A percentile compares a stretch with the other conserved stretches of the same genome.
Evolutionary conservation across 2,888 invertebrate genomes (phyloP).

Genomic region (Apotomis turbidana): DNA sequence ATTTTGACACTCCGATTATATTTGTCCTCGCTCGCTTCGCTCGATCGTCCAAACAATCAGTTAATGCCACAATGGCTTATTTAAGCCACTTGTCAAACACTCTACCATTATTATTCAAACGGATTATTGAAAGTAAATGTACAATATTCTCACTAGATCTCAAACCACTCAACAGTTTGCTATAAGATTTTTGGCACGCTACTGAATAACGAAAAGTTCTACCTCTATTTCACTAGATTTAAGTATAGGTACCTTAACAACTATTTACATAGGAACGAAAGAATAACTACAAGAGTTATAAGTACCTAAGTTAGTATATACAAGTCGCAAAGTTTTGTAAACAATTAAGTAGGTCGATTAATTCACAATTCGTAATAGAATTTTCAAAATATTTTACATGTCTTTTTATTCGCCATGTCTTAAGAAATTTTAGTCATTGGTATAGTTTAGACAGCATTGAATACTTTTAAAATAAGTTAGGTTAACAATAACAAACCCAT

Average conservation of each 20-base stretch:
- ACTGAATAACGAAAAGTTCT: constrained; percentile 63
- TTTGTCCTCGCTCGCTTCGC: no score
- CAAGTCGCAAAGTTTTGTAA: neutral
- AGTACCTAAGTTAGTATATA: constrained; percentile 35
- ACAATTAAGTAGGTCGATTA: constrained; percentile 4
- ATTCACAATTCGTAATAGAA: neutral
- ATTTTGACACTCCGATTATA: no score
- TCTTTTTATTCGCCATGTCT: constrained; percentile 11
- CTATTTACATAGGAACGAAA: constrained; percentile 74
- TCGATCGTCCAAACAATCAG: no score
- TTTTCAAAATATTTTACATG: constrained; percentile 6
- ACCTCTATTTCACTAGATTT: constrained; percentile 43
- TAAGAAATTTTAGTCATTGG: constrained; percentile 10
- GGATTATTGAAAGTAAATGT: neutral
- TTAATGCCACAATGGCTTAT: no score
- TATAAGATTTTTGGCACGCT: constrained; percentile 74
- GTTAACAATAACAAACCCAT: neutral
- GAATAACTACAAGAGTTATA: constrained; percentile 35
- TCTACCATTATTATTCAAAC: neutral
- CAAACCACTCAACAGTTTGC: constrained; percentile 55
- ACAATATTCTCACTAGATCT: neutral
- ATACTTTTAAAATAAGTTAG: constrained; percentile 11
- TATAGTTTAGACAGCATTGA: constrained; percentile 5
- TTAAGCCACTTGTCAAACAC: no score
- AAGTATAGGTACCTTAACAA: constrained; percentile 50